Evolutionary conservation across 2,797 vertebrate genomes (phyloP), one percentile per base, ranked within the genome.

Genomic region (Pitangus sulphuratus): DNA sequence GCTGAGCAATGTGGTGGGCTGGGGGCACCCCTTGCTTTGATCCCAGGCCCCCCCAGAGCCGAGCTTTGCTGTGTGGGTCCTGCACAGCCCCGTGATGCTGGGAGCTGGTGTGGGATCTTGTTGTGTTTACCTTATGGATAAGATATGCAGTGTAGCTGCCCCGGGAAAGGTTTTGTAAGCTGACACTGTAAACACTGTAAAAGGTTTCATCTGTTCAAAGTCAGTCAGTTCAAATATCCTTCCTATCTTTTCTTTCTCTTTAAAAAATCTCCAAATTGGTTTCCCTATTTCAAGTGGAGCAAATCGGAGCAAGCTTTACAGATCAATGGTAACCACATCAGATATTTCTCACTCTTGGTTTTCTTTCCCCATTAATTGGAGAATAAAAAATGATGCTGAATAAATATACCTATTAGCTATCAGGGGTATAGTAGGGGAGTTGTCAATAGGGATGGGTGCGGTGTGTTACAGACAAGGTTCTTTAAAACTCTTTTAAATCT

Each of bases 401-500:
- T 95, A 95, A 97, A 93, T 74, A 91, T 22, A 61, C 44, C 61
- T 89, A 35, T 48, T 80, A 48, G 45, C 58, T 94, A 64, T 87
- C 87, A 79, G 69, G 64, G 47, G 60, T 85, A 40, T 19, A 30
- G 60, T 11, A 60, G 37, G 31, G 65, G 60, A 65, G 54, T 21
- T 82, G 37, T 78, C 83, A 56, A 6, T 19, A 82, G 58, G 57
- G 47, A 15, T 75, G 70, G 54, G 50, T 84, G 66, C 4, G 12
- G 58, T 53, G 20, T 83, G 24, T 84, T 92, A 64, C 28, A 26
- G 57, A 65, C 48, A 57, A 85, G 79, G 80, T 77, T 95, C 93
- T 95, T 93, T 87, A 84, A 97, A 95, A 94, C 78, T 81, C 91
- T 96, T 96, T 90, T 90, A 88, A 91, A 83, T 91, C 87, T 75